Base-by-base conservation (phyloP, 2,113 vertebrate species). In the Sclerurus mexicanus region DNA sequence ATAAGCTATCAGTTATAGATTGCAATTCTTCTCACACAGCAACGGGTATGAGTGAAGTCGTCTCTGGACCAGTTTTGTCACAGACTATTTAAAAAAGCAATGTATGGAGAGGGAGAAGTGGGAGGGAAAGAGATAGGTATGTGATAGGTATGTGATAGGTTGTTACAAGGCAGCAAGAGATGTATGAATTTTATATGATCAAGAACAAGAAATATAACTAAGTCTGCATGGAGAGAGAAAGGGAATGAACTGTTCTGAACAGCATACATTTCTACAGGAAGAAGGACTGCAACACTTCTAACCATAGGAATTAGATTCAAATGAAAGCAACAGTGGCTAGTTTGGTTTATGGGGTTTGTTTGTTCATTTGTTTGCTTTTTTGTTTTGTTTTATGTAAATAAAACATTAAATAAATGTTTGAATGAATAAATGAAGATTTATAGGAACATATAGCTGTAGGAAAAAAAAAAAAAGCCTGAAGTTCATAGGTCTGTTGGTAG, bases 241-340 rank as follows among this genome's bases (percentile, higher is more conserved):
- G 39, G 17, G 75, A 80, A 58, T 66, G 53, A 69, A 72, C 86
- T 86, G 66, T 92, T 84, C 79, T 78, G 42, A 58, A 60, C 24
- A 87, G 24, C 31, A 22, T 14, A 63, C 21, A 53, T 68, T 95
- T 96, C 46, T 85, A 78, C 74, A 62, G 35, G 39, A 58, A 90
- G 52, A 75, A 30, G 68, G 55, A 68, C 55, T 71, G 42, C 7
- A 22, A 25, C 64, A 31, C 85, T 81, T 89, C 31, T 80, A 72
- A 90, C 37, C 69, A 53, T 35, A 80, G 64, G 76, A 96, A 30
- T 37, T 94, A 84, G 79, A 74, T 77, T 96, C 50, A 92, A 80
- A 67, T 95, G 44, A 52, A 90, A 81, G 44, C 24, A 90, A 55
- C 22, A 17, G 10, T 66, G 33, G 56, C 62, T 69, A 22, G 6